A percentile compares a stretch with the other conserved stretches of the same genome.
phyloP scores from a whole-genome alignment of 2,113 vertebrate species.

The Talpa occidentalis region DNA sequence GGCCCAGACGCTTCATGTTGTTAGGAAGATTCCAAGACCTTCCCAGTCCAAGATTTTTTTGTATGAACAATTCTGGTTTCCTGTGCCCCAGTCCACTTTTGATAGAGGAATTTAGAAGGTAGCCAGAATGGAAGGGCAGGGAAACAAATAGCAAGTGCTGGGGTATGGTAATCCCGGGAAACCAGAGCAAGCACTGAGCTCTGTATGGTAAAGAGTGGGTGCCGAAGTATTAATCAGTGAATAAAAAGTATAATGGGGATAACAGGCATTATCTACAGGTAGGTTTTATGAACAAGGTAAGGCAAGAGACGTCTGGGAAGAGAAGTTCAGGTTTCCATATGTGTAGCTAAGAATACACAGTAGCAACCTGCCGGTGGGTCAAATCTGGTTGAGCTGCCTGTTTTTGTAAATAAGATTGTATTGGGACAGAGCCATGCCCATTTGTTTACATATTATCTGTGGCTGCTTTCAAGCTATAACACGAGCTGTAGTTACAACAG shows the following conservation, averaged over 20 bases:
- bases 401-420: not conserved
- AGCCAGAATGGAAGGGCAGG: not conserved
- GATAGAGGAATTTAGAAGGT: not conserved
- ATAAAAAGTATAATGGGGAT: not conserved
- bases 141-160: not conserved
- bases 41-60: not conserved
- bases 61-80: conserved; percentile 6
- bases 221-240: not conserved
- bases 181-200: not conserved
- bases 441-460: not conserved
- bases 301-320: not conserved
- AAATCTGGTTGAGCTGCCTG: not conserved
- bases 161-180: not conserved
- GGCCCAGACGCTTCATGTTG: not conserved
- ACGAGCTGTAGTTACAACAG: not conserved
- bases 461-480: not conserved
- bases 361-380: not conserved
- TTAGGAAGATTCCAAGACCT: not conserved
- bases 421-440: not conserved
- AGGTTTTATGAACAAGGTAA: not conserved
- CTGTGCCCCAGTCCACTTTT: not conserved
- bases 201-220: not conserved
- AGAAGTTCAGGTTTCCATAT: conserved; percentile 12
- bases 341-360: no score
- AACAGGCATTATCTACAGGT: not conserved